These are phyloP conservation scores for Sorex fumeus DNA, from an alignment of 2,113 vertebrate species.

Conservation along the genomic window DNA sequence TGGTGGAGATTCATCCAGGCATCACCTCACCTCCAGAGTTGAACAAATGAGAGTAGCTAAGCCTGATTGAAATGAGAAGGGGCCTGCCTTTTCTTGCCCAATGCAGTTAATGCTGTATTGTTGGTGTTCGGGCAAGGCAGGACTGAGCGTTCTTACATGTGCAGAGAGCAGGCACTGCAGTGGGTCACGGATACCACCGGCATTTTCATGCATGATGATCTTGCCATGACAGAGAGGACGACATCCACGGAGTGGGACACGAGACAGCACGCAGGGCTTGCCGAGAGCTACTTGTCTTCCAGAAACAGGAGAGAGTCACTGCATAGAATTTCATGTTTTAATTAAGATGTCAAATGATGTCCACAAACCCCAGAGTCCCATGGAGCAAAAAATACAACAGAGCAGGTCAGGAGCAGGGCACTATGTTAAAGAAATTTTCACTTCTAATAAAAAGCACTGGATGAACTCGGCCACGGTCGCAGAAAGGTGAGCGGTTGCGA, in stretches of 20 bases:
- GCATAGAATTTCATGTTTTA: conserved; percentile 49
- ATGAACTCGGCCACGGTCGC: background rate
- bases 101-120: background rate
- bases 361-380: conserved; percentile 27
- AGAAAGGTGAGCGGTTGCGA: background rate
- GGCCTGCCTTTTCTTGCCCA: background rate
- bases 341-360: conserved; percentile 65
- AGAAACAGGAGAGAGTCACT: conserved; percentile 41
- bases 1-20: no score
- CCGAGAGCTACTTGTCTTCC: conserved; percentile 34
- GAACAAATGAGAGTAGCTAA: background rate
- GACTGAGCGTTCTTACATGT: conserved; percentile 41
- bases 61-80: conserved; percentile 5
- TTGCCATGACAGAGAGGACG: conserved; percentile 5
- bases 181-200: no score
- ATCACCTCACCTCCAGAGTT: background rate
- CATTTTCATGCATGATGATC: no score
- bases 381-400: background rate
- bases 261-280: conserved; percentile 35
- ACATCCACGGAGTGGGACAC: conserved; percentile 58
- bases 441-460: conserved; percentile 54
- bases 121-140: background rate
- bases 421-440: conserved; percentile 43
- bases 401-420: background rate
- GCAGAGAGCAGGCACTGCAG: background rate